Conservation (phyloP, 2,113 vertebrate species). For the Lamprologus tigripictilis region DNA sequence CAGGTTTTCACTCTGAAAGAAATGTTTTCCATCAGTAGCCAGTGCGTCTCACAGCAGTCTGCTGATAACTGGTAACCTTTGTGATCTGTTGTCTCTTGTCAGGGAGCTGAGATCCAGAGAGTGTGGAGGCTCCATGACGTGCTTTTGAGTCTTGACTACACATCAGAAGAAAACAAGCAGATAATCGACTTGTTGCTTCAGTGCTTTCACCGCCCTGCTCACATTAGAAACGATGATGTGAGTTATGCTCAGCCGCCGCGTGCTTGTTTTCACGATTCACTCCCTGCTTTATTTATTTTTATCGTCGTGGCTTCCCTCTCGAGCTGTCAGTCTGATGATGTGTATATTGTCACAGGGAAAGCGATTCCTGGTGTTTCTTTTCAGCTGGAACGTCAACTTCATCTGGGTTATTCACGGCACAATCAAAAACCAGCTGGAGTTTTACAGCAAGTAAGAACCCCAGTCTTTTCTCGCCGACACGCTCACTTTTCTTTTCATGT, state of each 20-base stretch:
- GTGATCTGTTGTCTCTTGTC: neutral
- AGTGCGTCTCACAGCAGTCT: neutral
- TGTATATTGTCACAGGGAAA: slow-evolving; percentile 76
- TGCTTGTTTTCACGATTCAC: neutral
- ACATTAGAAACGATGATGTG: slow-evolving; percentile 85
- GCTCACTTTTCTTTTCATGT: neutral
- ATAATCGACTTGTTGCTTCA: slow-evolving; percentile 80
- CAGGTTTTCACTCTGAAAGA: neutral
- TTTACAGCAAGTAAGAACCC: slow-evolving; percentile 79
- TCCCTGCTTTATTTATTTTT: neutral
- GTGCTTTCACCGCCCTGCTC: slow-evolving; percentile 76
- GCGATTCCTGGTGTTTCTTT: slow-evolving; percentile 90
- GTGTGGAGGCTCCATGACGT: slow-evolving; percentile 78
- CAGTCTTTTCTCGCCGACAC: neutral
- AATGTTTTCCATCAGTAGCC: neutral
- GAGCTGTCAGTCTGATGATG: neutral
- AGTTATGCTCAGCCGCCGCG: neutral
- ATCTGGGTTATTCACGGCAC: slow-evolving; percentile 88
- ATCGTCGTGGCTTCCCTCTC: neutral
- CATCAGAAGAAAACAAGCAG: slow-evolving; percentile 76
- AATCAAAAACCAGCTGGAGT: slow-evolving; percentile 89
- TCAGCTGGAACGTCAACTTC: slow-evolving; percentile 85
- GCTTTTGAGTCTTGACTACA: slow-evolving; percentile 79
- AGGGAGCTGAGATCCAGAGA: slow-evolving; percentile 78
- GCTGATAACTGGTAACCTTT: neutral